Evolutionary conservation across 2,797 vertebrate species (phyloP), one percentile per base, ranked within the genome.

Genomic region (Poecilia gillii): DNA sequence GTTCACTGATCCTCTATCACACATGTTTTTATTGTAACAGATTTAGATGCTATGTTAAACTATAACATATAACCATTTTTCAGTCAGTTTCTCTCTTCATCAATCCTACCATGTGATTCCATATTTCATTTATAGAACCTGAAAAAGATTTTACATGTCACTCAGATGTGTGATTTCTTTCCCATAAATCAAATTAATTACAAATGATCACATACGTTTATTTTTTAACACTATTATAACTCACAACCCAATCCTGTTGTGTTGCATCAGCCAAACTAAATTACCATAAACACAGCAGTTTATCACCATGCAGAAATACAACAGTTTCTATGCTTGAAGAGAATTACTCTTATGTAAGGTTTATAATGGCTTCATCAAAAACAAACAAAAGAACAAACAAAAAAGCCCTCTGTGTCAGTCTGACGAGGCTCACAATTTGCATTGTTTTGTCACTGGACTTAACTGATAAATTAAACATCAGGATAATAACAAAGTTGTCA

Each of bases 1-100:
- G 81, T 83, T 85, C 79, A 41, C 23, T 73, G 2, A 46, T 43
- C 45, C 78, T 82, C 85, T 85, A 86, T 84, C 81, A 46, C 68
- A 53, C 20, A 51, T 28, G 4, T 66, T 79, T 57, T 55, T 74
- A 68, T 66, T 72, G n/a, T 20, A 18, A 6, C 45, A 49, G 1
- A 49, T 25, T 33, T 5, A 72, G 45, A 49, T 28, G 71, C 2
- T 31, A 4, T 72, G 18, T 20, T 36, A 39, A 39, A 20, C 33
- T 39, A 62, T 62, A 16, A 62, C 59, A 33, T 16, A 31, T 7
- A 36, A 36, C 13, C 59, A 36, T 16, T 64, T 64, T 64, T 64
- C 59, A 66, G 20, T 20, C 31, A 20, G 51, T 53, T 36, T 64
- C 31, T 33, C 59, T 64, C 1, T 36, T 64, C 20, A 64, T 33